A percentile compares a stretch with the other conserved stretches of the same genome.
Evolutionary conservation across 35 echinoderm and acorn worm genomes (phyloP).

Genomic region (Anneissia japonica): DNA sequence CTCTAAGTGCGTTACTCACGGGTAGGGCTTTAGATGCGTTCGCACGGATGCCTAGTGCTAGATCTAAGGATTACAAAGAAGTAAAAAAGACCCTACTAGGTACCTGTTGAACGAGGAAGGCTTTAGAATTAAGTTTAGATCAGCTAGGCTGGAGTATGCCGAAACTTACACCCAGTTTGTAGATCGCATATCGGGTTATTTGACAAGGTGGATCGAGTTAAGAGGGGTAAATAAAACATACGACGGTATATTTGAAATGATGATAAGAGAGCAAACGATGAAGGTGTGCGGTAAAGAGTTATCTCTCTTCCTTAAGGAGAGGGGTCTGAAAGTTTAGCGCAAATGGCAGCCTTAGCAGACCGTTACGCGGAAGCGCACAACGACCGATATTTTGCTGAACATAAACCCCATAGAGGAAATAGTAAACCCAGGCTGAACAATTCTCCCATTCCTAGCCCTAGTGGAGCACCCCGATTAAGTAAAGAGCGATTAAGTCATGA

Average conservation of each 20-base stretch:
- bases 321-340: conserved; percentile 2
- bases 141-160: conserved; percentile 7
- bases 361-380: neutral
- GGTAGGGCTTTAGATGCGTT: conserved; percentile 44
- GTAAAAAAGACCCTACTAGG: conserved; percentile 38
- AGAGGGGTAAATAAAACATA: conserved; percentile 19
- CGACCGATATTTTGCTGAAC: no score
- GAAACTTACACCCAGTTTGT: conserved; percentile 20
- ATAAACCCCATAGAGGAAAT: neutral
- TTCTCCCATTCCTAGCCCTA: neutral
- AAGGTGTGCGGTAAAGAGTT: conserved; percentile 8
- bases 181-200: conserved; percentile 5
- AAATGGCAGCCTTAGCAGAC: conserved; percentile 22
- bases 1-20: conserved; percentile 32
- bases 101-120: conserved; percentile 47
- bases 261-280: conserved; percentile 38
- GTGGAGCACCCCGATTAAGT: no score
- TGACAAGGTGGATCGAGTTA: conserved; percentile 19
- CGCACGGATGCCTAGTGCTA: neutral
- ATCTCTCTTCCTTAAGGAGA: conserved; percentile 27
- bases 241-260: conserved; percentile 19
- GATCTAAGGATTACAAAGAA: conserved; percentile 29
- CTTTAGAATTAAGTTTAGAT: conserved; percentile 39
- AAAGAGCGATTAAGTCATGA: neutral
- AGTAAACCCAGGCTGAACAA: neutral